Evolutionary conservation across 2,113 vertebrate genomes (phyloP).

Genomic region (human): GRCh38 chr2:54272501-54273000

Average conservation of each 20-base stretch:
- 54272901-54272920: not conserved
- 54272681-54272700: not conserved
- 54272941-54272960: not conserved
- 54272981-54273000: not conserved
- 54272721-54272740: not conserved
- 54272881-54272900: not conserved
- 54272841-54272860: not conserved
- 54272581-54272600: not conserved
- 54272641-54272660: not conserved
- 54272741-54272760: not conserved
- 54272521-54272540: not conserved
- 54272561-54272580: not conserved
- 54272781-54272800: not conserved
- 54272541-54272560: not conserved
- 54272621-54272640: not conserved
- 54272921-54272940: not conserved
- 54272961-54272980: not conserved
- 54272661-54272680: not conserved
- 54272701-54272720: not conserved
- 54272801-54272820: not conserved
- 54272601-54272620: not conserved
- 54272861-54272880: not conserved
- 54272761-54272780: not conserved
- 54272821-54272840: slow-evolving; percentile 19
- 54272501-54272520: not conserved